Evolutionary conservation across 2,797 vertebrate species (phyloP).

Genomic region (Sandelia bainsii): DNA sequence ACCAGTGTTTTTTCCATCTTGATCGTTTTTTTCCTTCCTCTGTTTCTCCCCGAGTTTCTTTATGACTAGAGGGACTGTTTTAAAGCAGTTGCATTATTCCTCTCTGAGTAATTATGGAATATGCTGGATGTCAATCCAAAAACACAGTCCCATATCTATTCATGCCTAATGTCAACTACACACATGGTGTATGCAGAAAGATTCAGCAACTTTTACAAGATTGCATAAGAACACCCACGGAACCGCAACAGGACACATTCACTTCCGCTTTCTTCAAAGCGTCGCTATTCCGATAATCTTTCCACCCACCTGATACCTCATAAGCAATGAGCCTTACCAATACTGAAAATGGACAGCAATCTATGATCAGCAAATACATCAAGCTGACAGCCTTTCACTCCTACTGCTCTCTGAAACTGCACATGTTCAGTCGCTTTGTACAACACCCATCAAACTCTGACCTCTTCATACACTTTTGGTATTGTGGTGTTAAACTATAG

Average conservation of each 20-base stretch:
- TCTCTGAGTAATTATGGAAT: slow-evolving; percentile 16
- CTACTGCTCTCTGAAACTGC: slow-evolving; percentile 66
- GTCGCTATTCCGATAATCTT: slow-evolving; percentile 79
- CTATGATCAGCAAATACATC: slow-evolving; percentile 67
- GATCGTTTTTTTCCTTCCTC: slow-evolving; percentile 39
- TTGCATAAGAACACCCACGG: slow-evolving; percentile 70
- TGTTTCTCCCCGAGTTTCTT: slow-evolving; percentile 27
- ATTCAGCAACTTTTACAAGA: slow-evolving; percentile 61
- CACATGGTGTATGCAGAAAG: slow-evolving; percentile 10
- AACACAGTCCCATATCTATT: neutral
- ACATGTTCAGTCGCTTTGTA: slow-evolving; percentile 60
- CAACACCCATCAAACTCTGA: slow-evolving; percentile 57
- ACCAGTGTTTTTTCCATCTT: slow-evolving; percentile 37
- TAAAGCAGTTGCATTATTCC: slow-evolving; percentile 33
- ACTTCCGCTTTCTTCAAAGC: slow-evolving; percentile 66
- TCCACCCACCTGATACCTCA: slow-evolving; percentile 76
- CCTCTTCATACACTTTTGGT: slow-evolving; percentile 54
- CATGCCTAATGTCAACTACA: slow-evolving; percentile 7
- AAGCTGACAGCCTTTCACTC: slow-evolving; percentile 55
- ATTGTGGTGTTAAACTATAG: slow-evolving; percentile 46
- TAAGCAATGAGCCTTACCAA: slow-evolving; percentile 74
- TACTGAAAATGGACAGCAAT: slow-evolving; percentile 77
- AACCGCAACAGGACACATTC: slow-evolving; percentile 64
- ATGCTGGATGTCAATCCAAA: slow-evolving; percentile 7
- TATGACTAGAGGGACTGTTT: slow-evolving; percentile 28